A percentile compares a stretch with the other conserved stretches of the same genome.
phyloP scores from a whole-genome alignment of 2,888 invertebrate genomes.

The Anticlea derivata region DNA sequence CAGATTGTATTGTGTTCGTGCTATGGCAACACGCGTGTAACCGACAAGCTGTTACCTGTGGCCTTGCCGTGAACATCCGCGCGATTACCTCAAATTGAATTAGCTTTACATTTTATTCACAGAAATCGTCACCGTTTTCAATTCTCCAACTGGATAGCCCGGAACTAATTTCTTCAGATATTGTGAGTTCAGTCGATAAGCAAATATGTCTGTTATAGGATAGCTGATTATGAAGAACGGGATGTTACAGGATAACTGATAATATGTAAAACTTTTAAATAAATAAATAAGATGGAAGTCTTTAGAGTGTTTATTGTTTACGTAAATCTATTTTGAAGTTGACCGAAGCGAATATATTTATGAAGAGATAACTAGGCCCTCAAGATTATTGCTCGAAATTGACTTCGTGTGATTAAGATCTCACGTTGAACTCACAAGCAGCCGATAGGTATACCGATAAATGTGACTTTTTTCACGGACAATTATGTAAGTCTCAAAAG shows the following conservation, averaged over 20 bases:
- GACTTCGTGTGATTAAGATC: constrained; percentile 23
- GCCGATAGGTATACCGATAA: not conserved
- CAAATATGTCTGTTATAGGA: no score
- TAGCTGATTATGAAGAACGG: no score
- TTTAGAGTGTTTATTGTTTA: no score
- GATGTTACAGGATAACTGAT: no score
- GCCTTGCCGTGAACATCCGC: constrained; percentile 38
- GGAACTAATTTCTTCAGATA: not conserved
- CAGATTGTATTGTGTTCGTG: constrained; percentile 27
- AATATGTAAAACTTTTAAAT: no score
- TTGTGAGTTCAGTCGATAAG: not conserved
- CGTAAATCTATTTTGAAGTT: not conserved
- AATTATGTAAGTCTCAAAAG: no score
- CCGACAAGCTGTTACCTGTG: constrained; percentile 39
- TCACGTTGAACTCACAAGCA: constrained; percentile 14
- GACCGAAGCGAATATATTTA: not conserved
- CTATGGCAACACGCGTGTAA: constrained; percentile 41
- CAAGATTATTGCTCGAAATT: constrained; percentile 19
- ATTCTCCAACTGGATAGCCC: not conserved
- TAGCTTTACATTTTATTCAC: constrained; percentile 45
- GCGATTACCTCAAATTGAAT: constrained; percentile 54
- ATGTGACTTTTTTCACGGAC: no score
- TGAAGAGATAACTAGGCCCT: not conserved
- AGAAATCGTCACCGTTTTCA: constrained; percentile 30
- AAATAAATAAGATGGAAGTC: no score